Conservation (phyloP, 2,888 invertebrate species). For the Cremastobaeus sp. region DNA sequence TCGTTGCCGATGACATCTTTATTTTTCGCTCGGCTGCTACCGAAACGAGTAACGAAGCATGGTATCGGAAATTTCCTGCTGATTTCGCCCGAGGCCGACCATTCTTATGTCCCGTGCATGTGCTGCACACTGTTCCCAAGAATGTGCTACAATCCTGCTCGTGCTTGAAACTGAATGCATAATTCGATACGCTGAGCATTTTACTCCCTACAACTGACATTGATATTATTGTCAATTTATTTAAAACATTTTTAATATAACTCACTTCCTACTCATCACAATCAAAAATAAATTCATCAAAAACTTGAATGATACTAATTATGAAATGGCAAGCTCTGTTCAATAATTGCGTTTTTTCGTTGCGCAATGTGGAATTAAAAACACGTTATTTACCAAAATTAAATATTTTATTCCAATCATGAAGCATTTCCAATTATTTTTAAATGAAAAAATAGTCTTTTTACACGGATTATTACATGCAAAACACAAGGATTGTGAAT, state of each 20-base stretch:
- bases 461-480: too few relatives aligned
- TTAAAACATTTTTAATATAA: slow-evolving; percentile 26
- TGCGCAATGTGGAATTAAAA: too few relatives aligned
- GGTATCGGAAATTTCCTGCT: slow-evolving; percentile 36
- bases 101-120: slow-evolving; percentile 34
- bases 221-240: slow-evolving; percentile 6
- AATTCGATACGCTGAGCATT: slow-evolving; percentile 25
- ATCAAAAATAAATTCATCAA: slow-evolving; percentile 6
- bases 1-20: slow-evolving; percentile 47
- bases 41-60: slow-evolving; percentile 41
- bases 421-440: too few relatives aligned
- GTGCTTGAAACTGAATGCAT: slow-evolving; percentile 31
- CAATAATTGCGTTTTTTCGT: too few relatives aligned
- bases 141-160: slow-evolving; percentile 27
- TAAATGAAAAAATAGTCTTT: too few relatives aligned
- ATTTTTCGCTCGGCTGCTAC: slow-evolving; percentile 43
- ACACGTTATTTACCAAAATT: too few relatives aligned
- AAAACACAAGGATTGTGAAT: too few relatives aligned
- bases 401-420: too few relatives aligned
- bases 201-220: slow-evolving; percentile 19
- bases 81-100: slow-evolving; percentile 14
- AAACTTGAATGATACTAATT: too few relatives aligned
- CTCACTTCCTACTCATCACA: neutral
- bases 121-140: slow-evolving; percentile 1
- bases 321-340: slow-evolving; percentile 6